A percentile compares a stretch with the other conserved stretches of the same genome.
Conservation (phyloP, 2,113 vertebrate genomes). For the Dicrurus megarhynchus region DNA sequence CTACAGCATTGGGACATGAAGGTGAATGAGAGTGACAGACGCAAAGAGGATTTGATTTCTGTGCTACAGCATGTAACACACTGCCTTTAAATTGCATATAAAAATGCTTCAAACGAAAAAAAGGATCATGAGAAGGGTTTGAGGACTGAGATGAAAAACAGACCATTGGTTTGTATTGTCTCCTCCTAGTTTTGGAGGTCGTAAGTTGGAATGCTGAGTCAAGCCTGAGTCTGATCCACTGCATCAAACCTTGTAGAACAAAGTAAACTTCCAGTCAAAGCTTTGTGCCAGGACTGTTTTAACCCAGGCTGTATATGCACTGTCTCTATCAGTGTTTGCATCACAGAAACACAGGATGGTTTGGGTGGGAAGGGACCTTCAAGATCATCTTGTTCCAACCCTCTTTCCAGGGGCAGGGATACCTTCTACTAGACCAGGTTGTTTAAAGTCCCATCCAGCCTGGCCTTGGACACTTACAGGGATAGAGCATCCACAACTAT, state of each 20-base stretch:
- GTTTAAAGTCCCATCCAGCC: not conserved
- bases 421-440: not conserved
- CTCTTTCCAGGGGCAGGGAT: not conserved
- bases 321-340: not conserved
- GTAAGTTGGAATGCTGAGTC: not conserved
- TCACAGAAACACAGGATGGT: not conserved
- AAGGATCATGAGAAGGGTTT: not conserved
- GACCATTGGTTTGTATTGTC: not conserved
- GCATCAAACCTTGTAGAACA: not conserved
- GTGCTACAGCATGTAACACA: not conserved
- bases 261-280: not conserved
- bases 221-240: not conserved
- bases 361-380: not conserved
- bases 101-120: not conserved
- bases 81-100: not conserved
- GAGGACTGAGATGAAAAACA: not conserved
- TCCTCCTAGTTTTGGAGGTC: not conserved
- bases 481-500: not conserved
- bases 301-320: not conserved
- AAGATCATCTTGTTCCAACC: not conserved
- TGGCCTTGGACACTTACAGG: not conserved
- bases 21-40: not conserved
- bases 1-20: not conserved
- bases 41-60: not conserved
- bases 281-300: not conserved